Evolutionary conservation across 2,888 invertebrate genomes (phyloP), one percentile per base, ranked within the genome.

Genomic region (Magallana nippona): DNA sequence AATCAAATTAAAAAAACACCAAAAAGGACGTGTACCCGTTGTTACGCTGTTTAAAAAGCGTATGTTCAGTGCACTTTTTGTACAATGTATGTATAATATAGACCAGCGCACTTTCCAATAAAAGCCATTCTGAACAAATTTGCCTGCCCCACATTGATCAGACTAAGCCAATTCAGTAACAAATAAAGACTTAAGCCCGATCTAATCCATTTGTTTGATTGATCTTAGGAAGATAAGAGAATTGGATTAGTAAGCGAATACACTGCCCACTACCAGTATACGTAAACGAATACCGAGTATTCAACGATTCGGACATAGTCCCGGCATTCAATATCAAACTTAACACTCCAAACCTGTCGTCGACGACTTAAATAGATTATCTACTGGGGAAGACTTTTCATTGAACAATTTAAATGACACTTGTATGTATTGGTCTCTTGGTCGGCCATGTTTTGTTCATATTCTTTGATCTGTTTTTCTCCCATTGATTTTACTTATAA

Each of bases 151-250:
- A 10, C 71, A 71, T 11, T 22, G 8, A 71, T 71, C 71, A 71
- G 15, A 71, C 71, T 27, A 32, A 22, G 71, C 71, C 32, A 71
- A 27, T 71, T 27, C 71, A 71, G 32, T 71, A 27, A 71, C 15
- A 71, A 71, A 32, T 27, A 32, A 15, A 71, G 27, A 71, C 71
- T 71, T 71, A 71, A 71, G 11, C 22, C 71, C 27, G 15, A 27
- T 71, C 32, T 71, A 71, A 71, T 71, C 71, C 71, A 22, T 27
- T 71, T 71, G 71, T 71, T 71, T 71, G 32, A 32, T 71, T 71
- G 71, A 71, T 71, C 71, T 71, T 27, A 71, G 32, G 71, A 27
- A 71, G 71, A 71, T 71, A 71, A 71, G 71, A 71, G 71, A 71
- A 71, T 27, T 27, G 71, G 71, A 71, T 71, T 71, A 71, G 71